Base-by-base conservation (phyloP, 2,797 vertebrate genomes). In the Scomberomorus guttatus region DNA sequence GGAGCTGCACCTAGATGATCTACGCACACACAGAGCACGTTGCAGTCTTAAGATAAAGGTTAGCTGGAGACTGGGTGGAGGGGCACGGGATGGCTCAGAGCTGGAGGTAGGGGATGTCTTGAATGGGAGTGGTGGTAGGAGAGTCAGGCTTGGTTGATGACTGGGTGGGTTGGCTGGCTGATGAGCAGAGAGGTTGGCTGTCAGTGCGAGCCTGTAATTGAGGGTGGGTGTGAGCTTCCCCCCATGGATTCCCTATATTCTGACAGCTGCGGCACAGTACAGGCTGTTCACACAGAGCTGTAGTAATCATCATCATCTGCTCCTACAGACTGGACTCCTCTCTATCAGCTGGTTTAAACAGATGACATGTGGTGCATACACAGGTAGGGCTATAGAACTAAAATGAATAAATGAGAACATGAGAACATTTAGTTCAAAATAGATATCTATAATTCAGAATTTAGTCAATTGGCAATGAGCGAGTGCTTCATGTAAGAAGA, bases 201-300 rank as follows among this genome's bases (percentile, higher is more conserved):
- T 90, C 90, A 92, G 80, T 44, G 70, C 8, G 37, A 89, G 81
- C 54, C 89, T 85, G 87, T 94, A 93, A 94, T 94, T 92, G 90
- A 92, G 80, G 83, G 78, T 83, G 82, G 84, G 87, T 79, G 86
- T 83, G 71, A 82, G 79, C 57, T 42, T 70, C 65, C 65, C 84
- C 78, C 69, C 85, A 70, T 81, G 69, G 82, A 88, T 75, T 88
- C 77, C 72, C 81, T 81, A 65, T 80, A 84, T 77, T 65, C 75
- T 87, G 89, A 90, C 87, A 89, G 87, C 79, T 87, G 79, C 60
- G 85, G 72, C 61, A 81, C 70, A 81, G 75, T 15, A 65, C 69
- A 77, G 64, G 51, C 81, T 85, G 79, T 76, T 86, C 80, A 78
- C 69, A 79, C 58, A 13, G 37, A 80, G 68, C 66, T 24, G 11